Conservation (phyloP, 2,797 vertebrate species). For the Natrix natrix region DNA sequence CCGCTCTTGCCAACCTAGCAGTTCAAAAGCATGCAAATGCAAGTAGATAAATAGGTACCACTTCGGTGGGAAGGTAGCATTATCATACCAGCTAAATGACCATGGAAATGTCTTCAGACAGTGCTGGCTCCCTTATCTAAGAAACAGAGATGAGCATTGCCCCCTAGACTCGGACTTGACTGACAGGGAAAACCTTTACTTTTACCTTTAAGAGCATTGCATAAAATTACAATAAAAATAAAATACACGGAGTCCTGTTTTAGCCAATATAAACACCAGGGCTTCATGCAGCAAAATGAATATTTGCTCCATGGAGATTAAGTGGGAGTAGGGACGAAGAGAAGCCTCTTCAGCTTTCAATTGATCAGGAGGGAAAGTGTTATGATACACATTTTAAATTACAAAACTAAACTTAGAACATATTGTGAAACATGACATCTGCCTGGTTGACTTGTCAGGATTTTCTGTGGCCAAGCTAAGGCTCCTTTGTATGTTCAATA, state of each 20-base stretch:
- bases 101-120: not conserved
- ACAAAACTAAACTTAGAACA: not conserved
- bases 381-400: not conserved
- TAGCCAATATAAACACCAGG: not conserved
- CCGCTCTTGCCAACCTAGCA: not conserved
- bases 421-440: not conserved
- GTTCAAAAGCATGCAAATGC: not conserved
- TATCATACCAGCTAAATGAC: not conserved
- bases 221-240: not conserved
- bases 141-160: not conserved
- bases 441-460: too few relatives aligned
- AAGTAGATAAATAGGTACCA: not conserved
- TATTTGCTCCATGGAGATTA: slow-evolving; percentile 53
- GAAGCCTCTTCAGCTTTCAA: not conserved
- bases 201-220: not conserved
- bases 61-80: not conserved
- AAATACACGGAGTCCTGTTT: not conserved
- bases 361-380: not conserved
- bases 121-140: not conserved
- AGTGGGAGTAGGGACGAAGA: not conserved
- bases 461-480: not conserved
- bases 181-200: not conserved
- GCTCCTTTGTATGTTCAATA: not conserved
- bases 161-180: rapidly evolving
- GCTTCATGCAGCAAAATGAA: not conserved